Evolutionary conservation across 2,888 invertebrate genomes (phyloP).

Genomic region (Watsonalla cultraria): DNA sequence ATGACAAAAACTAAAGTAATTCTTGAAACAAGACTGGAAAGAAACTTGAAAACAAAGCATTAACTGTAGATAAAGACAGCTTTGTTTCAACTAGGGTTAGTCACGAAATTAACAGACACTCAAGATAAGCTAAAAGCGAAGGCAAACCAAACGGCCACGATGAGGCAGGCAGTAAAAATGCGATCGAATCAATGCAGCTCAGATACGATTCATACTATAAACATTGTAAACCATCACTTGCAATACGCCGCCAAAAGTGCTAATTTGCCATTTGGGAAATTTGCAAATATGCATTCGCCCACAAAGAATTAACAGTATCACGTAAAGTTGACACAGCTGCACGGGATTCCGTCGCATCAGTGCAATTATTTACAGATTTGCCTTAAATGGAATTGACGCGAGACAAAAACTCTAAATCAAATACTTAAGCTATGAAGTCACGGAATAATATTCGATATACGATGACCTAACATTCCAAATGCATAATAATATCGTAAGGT

Average conservation of each 20-base stretch:
- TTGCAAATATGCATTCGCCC: conserved; percentile 66
- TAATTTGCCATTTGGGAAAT: conserved; percentile 56
- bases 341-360: conserved; percentile 32
- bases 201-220: conserved; percentile 26
- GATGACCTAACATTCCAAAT: not conserved
- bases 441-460: not conserved
- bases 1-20: not conserved
- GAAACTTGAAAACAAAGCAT: not conserved
- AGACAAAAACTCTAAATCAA: conserved; percentile 8
- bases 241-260: conserved; percentile 54
- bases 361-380: conserved; percentile 51
- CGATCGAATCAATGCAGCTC: conserved; percentile 11
- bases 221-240: conserved; percentile 43
- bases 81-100: conserved; percentile 25
- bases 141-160: conserved; percentile 17
- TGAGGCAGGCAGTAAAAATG: not conserved
- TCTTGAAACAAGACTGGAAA: not conserved
- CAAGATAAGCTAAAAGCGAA: conserved; percentile 41
- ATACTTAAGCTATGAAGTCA: not conserved
- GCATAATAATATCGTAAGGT: not conserved
- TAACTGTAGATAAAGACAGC: conserved; percentile 38
- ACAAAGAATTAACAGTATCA: conserved; percentile 39
- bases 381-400: conserved; percentile 21
- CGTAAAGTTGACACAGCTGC: conserved; percentile 63
- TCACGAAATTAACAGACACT: conserved; percentile 33